phyloP scores from a whole-genome alignment of 2,888 invertebrate genomes.

The Clusia tigrina region DNA sequence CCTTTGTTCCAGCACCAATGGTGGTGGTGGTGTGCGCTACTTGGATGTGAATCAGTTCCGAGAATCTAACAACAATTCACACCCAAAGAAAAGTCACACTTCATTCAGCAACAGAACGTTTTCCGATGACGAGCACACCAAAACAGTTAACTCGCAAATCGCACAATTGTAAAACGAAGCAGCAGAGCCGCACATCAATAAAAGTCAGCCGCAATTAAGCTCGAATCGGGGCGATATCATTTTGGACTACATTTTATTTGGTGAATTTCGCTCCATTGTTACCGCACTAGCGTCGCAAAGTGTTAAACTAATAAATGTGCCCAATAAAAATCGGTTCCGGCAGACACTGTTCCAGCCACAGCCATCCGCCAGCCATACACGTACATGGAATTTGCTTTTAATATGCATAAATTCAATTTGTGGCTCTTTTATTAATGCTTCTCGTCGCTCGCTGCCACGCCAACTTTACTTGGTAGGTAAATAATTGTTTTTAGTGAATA shows the following conservation, averaged over 20 bases:
- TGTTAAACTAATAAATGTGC: constrained; percentile 5
- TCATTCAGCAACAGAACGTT: constrained; percentile 61
- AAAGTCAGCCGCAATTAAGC: not conserved
- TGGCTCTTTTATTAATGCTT: not conserved
- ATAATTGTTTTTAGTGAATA: constrained; percentile 36
- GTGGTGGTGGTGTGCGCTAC: not conserved
- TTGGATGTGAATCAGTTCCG: constrained; percentile 53
- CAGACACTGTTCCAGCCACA: too few species aligned
- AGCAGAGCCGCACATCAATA: not conserved
- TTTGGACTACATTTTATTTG: not conserved
- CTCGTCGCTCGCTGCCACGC: not conserved
- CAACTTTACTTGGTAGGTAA: constrained; percentile 20
- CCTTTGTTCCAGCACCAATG: constrained; percentile 24
- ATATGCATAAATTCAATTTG: not conserved
- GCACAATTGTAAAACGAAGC: not conserved
- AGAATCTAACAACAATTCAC: constrained; percentile 64
- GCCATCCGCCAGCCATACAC: not conserved
- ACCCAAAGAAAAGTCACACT: constrained; percentile 60
- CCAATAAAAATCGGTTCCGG: not conserved
- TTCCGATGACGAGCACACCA: constrained; percentile 53
- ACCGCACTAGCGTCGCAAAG: too few species aligned
- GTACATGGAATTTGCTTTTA: not conserved
- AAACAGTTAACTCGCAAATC: not conserved
- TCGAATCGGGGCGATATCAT: not conserved
- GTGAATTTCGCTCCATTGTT: not conserved